Evolutionary conservation across 37 sponge, comb jelly and placozoan species (phyloP), one percentile per base, ranked within the genome.

Genomic region (Dysidea cf. avara): DNA sequence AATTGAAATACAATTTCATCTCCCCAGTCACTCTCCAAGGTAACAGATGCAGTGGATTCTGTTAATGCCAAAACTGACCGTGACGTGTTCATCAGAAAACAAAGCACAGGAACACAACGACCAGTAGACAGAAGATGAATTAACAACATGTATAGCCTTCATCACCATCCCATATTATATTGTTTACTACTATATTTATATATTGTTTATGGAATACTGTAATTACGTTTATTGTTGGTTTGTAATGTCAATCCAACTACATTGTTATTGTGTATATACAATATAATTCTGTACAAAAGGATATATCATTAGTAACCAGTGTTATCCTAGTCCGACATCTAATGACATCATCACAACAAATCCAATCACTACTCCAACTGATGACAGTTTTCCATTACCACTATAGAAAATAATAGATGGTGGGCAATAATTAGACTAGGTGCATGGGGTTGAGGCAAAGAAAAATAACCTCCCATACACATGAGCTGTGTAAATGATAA

Each of bases 281-380:
- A 43, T 43, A 9, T 12, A 43, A 43, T 43, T 43, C 5, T 43
- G n/a, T n/a, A n/a, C n/a, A n/a, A n/a, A n/a, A n/a, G 52, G 58
- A 29, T 28, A 12, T 14, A 28, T 22, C 7, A 28, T 67, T 3
- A 67, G 22, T 7, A 31, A 5, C 4, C 7, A 54, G 36, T 51
- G 18, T 73, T 65, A 97, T 11, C 94, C 94, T 5, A 97, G 88
- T 37, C 91, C 94, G 60, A 93, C 91, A 69, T 97, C 97, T 32
- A 97, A 58, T 51, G 91, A 87, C 97, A 97, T 97, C 97, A 97
- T 97, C 21, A 93, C 88, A 40, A 97, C 57, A 70, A 97, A 97
- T 33, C 97, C 97, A 63, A 84, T 50, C 17, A 97, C 78, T 2
- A 56, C 73, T 6, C 86, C 91, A 56, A 81, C 35, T 0, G 88